Evolutionary conservation across 2,888 invertebrate species (phyloP).

Genomic region (Venustoraphidia nigricollis): DNA sequence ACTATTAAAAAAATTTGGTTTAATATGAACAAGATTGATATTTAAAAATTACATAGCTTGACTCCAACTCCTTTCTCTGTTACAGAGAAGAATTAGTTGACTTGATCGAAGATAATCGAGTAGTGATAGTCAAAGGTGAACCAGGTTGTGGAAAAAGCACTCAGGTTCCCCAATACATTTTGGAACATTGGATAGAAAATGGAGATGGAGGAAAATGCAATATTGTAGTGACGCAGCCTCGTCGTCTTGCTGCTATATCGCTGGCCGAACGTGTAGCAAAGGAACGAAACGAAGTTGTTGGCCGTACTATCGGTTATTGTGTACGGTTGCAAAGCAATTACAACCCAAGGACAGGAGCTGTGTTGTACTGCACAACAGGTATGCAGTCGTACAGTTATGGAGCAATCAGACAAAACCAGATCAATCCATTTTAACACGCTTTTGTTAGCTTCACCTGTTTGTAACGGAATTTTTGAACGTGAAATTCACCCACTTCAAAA

Average conservation of each 20-base stretch:
- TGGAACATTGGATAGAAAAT: conserved; percentile 31
- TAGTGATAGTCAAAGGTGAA: conserved; percentile 47
- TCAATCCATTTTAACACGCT: no score
- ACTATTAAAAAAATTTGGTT: no score
- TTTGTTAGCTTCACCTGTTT: no score
- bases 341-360: conserved; percentile 37
- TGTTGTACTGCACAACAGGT: conserved; percentile 57
- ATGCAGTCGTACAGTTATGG: conserved; percentile 9
- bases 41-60: no score
- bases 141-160: conserved; percentile 65
- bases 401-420: no score
- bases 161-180: conserved; percentile 45
- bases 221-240: conserved; percentile 49
- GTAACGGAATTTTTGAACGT: no score
- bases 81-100: conserved; percentile 33
- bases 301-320: conserved; percentile 50
- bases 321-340: conserved; percentile 38
- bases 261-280: conserved; percentile 46
- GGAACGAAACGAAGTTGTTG: conserved; percentile 44
- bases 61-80: no score
- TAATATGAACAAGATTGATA: no score
- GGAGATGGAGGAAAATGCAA: conserved; percentile 31
- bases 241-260: conserved; percentile 52
- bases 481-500: no score
- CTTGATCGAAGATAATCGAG: conserved; percentile 31